Percentiles rank a stretch among this genome's conserved stretches.
phyloP scores from a whole-genome alignment of 2,797 vertebrate genomes.

The Iguana delicatissima region DNA sequence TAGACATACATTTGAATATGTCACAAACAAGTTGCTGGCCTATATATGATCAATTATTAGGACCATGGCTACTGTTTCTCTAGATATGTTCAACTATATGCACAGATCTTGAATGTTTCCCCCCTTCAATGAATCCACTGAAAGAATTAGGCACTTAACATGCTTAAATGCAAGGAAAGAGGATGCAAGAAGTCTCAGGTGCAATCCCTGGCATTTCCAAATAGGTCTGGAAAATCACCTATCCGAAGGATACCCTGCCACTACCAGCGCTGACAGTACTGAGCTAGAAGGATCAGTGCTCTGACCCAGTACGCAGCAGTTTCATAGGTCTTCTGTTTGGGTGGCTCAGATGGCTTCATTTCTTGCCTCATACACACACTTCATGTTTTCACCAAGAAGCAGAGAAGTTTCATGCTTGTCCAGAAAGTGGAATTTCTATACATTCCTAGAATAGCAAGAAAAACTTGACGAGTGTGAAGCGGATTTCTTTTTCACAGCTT shows the following conservation, averaged over 20 bases:
- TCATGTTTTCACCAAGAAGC: slow-evolving; percentile 47
- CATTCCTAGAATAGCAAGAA: slow-evolving; percentile 1
- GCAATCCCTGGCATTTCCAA: background rate
- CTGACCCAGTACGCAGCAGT: too few species aligned
- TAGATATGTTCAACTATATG: background rate
- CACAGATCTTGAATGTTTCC: background rate
- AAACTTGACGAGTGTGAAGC: slow-evolving; percentile 32
- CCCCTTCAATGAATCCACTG: background rate
- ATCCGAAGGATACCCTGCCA: background rate
- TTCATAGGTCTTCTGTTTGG: background rate
- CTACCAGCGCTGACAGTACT: background rate
- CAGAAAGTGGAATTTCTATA: slow-evolving; percentile 16
- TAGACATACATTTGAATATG: too few species aligned
- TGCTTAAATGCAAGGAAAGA: background rate
- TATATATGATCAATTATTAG: too few species aligned
- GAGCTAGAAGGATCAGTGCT: background rate
- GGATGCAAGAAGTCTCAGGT: background rate
- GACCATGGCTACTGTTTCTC: background rate
- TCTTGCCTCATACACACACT: slow-evolving; percentile 35
- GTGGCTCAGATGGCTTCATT: slow-evolving; percentile 16
- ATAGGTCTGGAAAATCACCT: background rate
- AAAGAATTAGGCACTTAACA: background rate
- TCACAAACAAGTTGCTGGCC: too few species aligned
- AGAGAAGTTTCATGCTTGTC: background rate
- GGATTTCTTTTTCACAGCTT: slow-evolving; percentile 24